Evolutionary conservation across 2,113 vertebrate genomes (phyloP), one percentile per base, ranked within the genome.

Genomic region (Brachirus orientalis): DNA sequence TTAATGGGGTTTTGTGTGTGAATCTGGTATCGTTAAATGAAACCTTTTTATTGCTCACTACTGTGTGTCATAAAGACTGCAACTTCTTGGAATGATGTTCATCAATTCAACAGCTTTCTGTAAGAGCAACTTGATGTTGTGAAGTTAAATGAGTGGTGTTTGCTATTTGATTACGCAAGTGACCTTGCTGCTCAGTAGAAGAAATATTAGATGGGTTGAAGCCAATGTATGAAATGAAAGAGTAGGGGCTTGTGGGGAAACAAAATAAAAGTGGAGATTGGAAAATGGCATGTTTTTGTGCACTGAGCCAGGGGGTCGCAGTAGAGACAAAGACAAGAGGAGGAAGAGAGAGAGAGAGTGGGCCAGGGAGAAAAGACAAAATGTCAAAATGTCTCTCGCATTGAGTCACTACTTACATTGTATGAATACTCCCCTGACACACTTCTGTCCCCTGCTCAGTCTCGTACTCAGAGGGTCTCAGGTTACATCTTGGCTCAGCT

Each of bases 331-430:
- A 46, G 22, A 46, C 16, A 59, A 33, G 10, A 64, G 53, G 19
- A 75, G 10, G 40, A 10, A 64, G 2, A 11, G 6, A 10, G 10
- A 40, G 11, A 62, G 1, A 22, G 1, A 13, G 36, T 4, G 5
- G 7, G 19, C 33, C 47, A 28, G 6, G 48, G 7, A 50, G 6
- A 10, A 56, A 62, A 46, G 18, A 28, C 6, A 40, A n/a, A n/a
- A 6, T 2, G 17, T 13, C 6, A 12, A 54, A 50, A 44, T 38
- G 2, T 9, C 13, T 1, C 20, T 86, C 82, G 36, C 0, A 7
- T 64, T 91, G 85, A 88, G 56, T 90, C 83, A 87, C 57, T 40
- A 4, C 4, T 51, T 64, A 70, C 69, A 58, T 79, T 77, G 85
- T 46, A 52, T 72, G 69, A 84, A 71, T 63, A 79, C 59, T 68